A percentile compares a stretch with the other conserved stretches of the same genome.
These are phyloP conservation scores for Chaitophorus viminalis DNA, from an alignment of 2,888 invertebrate genomes.

Conservation along the genomic window DNA sequence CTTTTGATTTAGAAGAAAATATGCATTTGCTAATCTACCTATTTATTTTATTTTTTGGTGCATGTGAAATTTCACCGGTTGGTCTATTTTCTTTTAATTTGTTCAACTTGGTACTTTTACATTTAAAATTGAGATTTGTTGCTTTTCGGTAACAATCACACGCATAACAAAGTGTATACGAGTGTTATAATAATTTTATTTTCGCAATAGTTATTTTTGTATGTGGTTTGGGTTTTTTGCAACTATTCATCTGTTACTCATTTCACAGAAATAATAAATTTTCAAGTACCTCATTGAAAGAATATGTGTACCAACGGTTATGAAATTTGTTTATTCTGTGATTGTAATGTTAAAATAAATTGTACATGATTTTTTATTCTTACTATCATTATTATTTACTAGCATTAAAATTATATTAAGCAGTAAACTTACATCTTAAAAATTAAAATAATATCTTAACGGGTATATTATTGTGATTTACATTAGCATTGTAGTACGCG, in stretches of 20 bases:
- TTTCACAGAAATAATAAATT: neutral
- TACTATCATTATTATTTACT: neutral
- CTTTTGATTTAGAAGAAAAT: neutral
- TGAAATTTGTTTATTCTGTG: conserved; percentile 36
- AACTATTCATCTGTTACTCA: neutral
- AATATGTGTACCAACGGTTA: neutral
- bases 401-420: conserved; percentile 15
- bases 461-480: neutral
- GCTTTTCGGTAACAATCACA: neutral
- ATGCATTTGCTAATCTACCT: neutral
- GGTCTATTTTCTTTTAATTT: neutral
- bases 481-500: neutral
- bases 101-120: neutral
- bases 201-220: neutral
- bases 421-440: neutral
- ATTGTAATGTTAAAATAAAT: conserved; percentile 38
- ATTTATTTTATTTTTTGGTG: conserved; percentile 19
- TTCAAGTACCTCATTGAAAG: too few species aligned
- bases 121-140: neutral
- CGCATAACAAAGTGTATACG: neutral
- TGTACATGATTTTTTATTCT: neutral
- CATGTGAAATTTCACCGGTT: conserved; percentile 1
- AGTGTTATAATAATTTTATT: neutral
- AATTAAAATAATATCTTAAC: neutral
- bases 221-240: neutral